A percentile compares a stretch with the other conserved stretches of the same genome.
These are phyloP conservation scores for Aphidoletes aphidimyza DNA, from an alignment of 2,888 invertebrate genomes.

Conservation along the genomic window DNA sequence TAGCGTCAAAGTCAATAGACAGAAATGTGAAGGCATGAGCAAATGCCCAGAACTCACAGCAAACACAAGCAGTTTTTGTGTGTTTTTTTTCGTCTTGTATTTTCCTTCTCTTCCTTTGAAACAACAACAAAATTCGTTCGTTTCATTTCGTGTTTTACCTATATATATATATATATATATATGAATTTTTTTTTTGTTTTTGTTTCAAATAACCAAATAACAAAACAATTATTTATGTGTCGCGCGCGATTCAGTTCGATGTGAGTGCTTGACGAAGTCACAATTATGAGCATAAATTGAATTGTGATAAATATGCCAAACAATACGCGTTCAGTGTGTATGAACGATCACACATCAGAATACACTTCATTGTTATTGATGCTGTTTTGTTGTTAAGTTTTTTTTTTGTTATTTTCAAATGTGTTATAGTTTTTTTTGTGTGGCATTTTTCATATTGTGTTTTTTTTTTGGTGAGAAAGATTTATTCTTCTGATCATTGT, in stretches of 20 bases:
- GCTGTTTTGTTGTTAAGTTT: neutral
- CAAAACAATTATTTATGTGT: slow-evolving; percentile 42
- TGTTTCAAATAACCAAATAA: neutral
- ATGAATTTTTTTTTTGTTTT: neutral
- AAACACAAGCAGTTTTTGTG: neutral
- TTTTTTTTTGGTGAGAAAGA: too few relatives aligned
- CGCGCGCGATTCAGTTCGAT: neutral
- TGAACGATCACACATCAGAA: too few relatives aligned
- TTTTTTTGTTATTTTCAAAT: neutral
- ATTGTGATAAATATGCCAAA: slow-evolving; percentile 9
- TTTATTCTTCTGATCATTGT: too few relatives aligned
- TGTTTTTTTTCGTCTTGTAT: neutral
- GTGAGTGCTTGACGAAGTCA: slow-evolving; percentile 18
- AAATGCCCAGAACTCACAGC: neutral
- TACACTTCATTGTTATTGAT: neutral
- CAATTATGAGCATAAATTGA: slow-evolving; percentile 21
- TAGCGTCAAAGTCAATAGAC: neutral
- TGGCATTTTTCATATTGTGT: too few relatives aligned
- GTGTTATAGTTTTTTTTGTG: too few relatives aligned
- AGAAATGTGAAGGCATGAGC: slow-evolving; percentile 14
- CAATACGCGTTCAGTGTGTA: neutral
- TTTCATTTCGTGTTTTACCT: neutral
- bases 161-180: too few relatives aligned
- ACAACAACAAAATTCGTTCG: too few relatives aligned
- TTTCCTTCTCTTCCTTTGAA: too few relatives aligned